Evolutionary conservation across 1,140 invertebrate species (phyloP), one percentile per base, ranked within the genome.

Genomic region (Drosophila cardini): DNA sequence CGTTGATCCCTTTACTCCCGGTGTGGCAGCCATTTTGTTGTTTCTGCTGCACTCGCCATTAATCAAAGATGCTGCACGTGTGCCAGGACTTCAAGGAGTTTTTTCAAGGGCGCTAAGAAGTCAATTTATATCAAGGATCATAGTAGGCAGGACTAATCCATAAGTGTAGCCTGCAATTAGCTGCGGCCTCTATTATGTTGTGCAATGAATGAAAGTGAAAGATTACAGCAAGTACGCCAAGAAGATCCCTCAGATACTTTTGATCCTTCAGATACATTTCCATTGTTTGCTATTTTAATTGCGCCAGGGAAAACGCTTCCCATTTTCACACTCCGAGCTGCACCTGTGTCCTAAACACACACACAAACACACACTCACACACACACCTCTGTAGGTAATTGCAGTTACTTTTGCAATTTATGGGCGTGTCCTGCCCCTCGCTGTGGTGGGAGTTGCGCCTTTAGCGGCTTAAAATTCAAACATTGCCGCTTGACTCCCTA

Each of bases 151-250:
- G 42, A 70, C 65, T 69, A 73, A 68, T 60, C 38, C 55, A 58
- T 18, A 60, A 53, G 43, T 32, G 6, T 45, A 46, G 7, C 30
- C 60, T 63, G 7, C 57, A 74, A 77, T 64, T 71, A 76, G 50
- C 57, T 67, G 72, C 72, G 68, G 63, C 79, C 77, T 74, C 77
- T 72, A 89, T 87, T 87, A 76, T 62, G 77, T 87, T 89, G 84
- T 89, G 84, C 85, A 89, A 87, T 87, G 84, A 87, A 87, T 87
- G 84, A 87, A 87, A 87, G 85, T 80, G 84, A 87, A 53, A 63
- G 67, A 78, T 83, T 87, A 69, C 62, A 46, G 68, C 78, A 69
- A 83, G 58, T 68, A 46, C 58, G 16, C 36, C 21, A 26, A 26
- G 21, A 3, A 3, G 21, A 26, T 3, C 21, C 2, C 21, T 50